Conservation (phyloP, 64 coral and sea anemone genomes). For the Anthopleura sola region DNA sequence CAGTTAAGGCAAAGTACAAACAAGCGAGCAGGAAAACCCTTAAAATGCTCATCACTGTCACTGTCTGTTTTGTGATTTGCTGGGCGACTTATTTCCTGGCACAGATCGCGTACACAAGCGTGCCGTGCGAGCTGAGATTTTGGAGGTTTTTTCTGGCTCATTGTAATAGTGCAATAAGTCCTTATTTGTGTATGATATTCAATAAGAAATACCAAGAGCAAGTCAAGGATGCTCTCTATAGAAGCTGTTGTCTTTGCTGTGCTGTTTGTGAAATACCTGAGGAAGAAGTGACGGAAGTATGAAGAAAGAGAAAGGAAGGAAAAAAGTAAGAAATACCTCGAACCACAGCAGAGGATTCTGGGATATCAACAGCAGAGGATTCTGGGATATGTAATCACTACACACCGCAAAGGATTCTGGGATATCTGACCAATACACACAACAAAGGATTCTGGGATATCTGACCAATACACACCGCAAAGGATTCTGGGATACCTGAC, state of each 20-base stretch:
- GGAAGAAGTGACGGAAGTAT: neutral
- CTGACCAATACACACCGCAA: neutral
- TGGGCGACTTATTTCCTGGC: slow-evolving; percentile 53
- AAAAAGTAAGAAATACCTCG: neutral
- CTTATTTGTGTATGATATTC: slow-evolving; percentile 40
- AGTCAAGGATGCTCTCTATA: neutral
- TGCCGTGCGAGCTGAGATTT: slow-evolving; percentile 38
- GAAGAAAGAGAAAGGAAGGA: neutral
- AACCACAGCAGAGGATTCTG: neutral
- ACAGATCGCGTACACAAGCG: slow-evolving; percentile 11
- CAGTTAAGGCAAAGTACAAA: neutral
- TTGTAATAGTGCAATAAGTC: slow-evolving; percentile 44
- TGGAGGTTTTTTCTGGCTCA: slow-evolving; percentile 59
- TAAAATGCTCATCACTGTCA: slow-evolving; percentile 26
- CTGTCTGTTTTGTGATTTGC: slow-evolving; percentile 36
- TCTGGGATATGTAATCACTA: no score
- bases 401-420: neutral
- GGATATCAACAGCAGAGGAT: neutral
- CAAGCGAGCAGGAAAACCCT: slow-evolving; percentile 30
- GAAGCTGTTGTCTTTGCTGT: neutral
- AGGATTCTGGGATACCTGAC: neutral
- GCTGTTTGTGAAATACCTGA: neutral
- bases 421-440: neutral
- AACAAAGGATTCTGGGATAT: neutral
- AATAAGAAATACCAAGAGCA: slow-evolving; percentile 26